phyloP scores from a whole-genome alignment of 1,140 invertebrate species.

The Drepana arcuata region DNA sequence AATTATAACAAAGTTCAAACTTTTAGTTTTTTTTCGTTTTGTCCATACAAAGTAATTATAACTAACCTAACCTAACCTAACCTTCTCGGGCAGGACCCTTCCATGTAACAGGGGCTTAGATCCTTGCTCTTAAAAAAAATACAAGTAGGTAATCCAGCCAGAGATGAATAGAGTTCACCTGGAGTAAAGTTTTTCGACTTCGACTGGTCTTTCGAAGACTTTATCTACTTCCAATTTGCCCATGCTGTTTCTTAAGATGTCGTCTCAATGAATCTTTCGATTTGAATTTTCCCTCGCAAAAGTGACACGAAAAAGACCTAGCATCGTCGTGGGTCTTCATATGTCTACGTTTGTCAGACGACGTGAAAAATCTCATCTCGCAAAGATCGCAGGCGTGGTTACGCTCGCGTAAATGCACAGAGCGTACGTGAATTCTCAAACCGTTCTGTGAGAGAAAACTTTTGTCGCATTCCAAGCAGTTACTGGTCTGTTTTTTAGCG shows the following conservation, averaged over 20 bases:
- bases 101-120: too few species aligned
- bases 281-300: constrained; percentile 59
- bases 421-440: constrained; percentile 42
- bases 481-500: constrained; percentile 50
- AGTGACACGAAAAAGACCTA: constrained; percentile 49
- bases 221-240: constrained; percentile 67
- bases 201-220: constrained; percentile 45
- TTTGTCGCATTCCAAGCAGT: constrained; percentile 49
- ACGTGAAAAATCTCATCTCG: constrained; percentile 55
- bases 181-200: too few species aligned
- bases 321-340: constrained; percentile 80
- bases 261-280: constrained; percentile 72
- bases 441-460: constrained; percentile 52
- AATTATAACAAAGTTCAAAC: too few species aligned
- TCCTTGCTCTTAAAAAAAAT: too few species aligned
- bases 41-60: too few species aligned
- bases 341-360: constrained; percentile 78
- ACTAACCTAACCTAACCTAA: too few species aligned
- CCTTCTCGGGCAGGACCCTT: too few species aligned
- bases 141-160: too few species aligned
- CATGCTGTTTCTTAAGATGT: constrained; percentile 79
- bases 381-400: constrained; percentile 67
- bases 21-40: too few species aligned
- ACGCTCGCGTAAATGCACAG: constrained; percentile 60
- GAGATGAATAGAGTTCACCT: too few species aligned